Evolutionary conservation across 1,140 invertebrate species (phyloP).

Genomic region (Ceratina japonica): DNA sequence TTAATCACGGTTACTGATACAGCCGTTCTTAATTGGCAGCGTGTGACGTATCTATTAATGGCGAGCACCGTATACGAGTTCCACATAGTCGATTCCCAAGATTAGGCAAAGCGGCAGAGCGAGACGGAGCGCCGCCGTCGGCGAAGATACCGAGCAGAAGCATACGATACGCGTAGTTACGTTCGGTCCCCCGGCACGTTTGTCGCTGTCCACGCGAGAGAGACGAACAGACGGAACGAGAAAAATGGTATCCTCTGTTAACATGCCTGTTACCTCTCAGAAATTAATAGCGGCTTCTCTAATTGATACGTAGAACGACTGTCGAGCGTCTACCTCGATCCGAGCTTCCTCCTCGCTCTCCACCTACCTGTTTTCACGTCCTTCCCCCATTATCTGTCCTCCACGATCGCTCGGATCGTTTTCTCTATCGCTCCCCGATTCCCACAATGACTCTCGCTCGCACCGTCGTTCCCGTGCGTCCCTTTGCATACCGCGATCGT

Average conservation of each 20-base stretch:
- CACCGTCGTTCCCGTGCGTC: constrained; percentile 30
- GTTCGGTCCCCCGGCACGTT: background rate
- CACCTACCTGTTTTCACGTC: constrained; percentile 41
- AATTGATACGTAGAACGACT: constrained; percentile 72
- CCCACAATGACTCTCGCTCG: constrained; percentile 35
- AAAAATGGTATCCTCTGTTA: constrained; percentile 69
- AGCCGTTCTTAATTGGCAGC: constrained; percentile 66
- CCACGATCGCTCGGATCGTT: constrained; percentile 32
- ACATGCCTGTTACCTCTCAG: constrained; percentile 65
- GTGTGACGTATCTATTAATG: constrained; percentile 72
- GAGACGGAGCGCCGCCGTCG: background rate
- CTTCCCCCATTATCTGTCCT: constrained; percentile 32
- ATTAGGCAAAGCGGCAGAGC: constrained; percentile 55
- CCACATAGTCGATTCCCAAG: constrained; percentile 57
- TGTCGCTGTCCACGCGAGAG: constrained; percentile 28
- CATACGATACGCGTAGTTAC: background rate
- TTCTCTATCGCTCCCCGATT: constrained; percentile 29
- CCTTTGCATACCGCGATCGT: constrained; percentile 59
- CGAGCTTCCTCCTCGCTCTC: constrained; percentile 28
- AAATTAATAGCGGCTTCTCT: constrained; percentile 71
- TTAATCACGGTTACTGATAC: constrained; percentile 64
- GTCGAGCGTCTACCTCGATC: constrained; percentile 49
- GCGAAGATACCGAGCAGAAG: background rate
- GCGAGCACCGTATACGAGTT: constrained; percentile 29
- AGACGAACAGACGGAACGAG: constrained; percentile 57